A percentile compares a stretch with the other conserved stretches of the same genome.
phyloP scores from a whole-genome alignment of 1,140 invertebrate genomes.

The Scaptodrosophila lebanonensis region DNA sequence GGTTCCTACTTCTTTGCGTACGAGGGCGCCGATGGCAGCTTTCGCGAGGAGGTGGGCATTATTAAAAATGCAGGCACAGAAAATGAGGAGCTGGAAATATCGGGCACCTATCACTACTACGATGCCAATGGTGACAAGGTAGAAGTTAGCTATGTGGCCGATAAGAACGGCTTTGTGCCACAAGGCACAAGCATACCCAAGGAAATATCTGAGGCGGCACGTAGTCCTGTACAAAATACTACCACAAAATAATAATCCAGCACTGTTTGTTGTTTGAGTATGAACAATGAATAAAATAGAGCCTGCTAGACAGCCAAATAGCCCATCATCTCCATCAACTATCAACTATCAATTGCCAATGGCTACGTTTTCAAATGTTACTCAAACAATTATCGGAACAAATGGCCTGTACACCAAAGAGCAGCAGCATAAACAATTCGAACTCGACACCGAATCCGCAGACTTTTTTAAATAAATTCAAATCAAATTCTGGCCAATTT shows the following conservation, averaged over 20 bases:
- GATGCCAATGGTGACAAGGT: slow-evolving; percentile 83
- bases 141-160: slow-evolving; percentile 82
- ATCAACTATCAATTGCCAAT: neutral
- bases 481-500: slow-evolving; percentile 29
- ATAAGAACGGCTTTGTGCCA: slow-evolving; percentile 83
- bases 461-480: slow-evolving; percentile 40
- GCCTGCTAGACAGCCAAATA: neutral
- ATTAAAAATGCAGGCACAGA: slow-evolving; percentile 13
- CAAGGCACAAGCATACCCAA: slow-evolving; percentile 79
- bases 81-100: slow-evolving; percentile 55
- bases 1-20: slow-evolving; percentile 68
- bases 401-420: slow-evolving; percentile 1
- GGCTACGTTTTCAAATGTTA: slow-evolving; percentile 25
- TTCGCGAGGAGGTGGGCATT: slow-evolving; percentile 65
- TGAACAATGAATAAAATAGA: slow-evolving; percentile 14
- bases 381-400: slow-evolving; percentile 31
- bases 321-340: slow-evolving; percentile 1
- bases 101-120: slow-evolving; percentile 80
- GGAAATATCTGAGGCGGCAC: slow-evolving; percentile 40
- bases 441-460: neutral
- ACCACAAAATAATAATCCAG: slow-evolving; percentile 11
- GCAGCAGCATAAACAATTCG: slow-evolving; percentile 15
- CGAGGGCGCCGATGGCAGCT: slow-evolving; percentile 60
- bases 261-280: neutral
- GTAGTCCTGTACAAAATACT: slow-evolving; percentile 1